Evolutionary conservation across 2,113 vertebrate genomes (phyloP), one percentile per base, ranked within the genome.

Genomic region (pig (Sus scrofa)): DNA sequence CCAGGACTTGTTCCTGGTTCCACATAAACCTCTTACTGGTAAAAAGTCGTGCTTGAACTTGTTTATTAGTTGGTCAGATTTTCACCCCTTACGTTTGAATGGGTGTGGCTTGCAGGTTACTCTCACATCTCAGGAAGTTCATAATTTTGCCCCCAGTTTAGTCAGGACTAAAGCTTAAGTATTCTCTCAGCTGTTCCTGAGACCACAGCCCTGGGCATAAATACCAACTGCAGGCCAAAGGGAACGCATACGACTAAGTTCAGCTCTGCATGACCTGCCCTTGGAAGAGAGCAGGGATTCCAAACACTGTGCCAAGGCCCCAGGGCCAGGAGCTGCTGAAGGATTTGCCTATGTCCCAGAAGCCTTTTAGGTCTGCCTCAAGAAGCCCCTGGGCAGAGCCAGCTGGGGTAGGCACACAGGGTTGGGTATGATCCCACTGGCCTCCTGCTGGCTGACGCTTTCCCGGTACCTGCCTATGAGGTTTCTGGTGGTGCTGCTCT

Each of bases 401-500:
- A 7, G 24, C 34, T 24, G 34, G 18, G 3, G 44, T 56, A 39
- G 3, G 16, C n/a, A 44, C 2, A 71, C 16, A 30, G 15, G 4
- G 71, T 30, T 3, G 1, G 8, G 20, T 0, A 0, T 44, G 30
- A 20, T 13, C 15, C 63, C 2, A 3, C 19, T 19, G 56, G 34
- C 18, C 68, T 5, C 52, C 44, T 34, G 26, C 1, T 3, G 77
- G 85, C 16, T 70, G 44, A 54, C 44, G 58, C 34, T 22, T 58
- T 22, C 34, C 68, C 56, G 3, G 54, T 18, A 9, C 54, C 83
- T 13, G 14, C 50, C 27, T 2, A 13, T 11, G 6, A 34, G 52
- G 19, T 50, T 60, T 79, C 73, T 34, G 12, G 30, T 15, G 12
- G 13, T 37, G 30, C 18, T 70, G n/a, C 83, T 52, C 9, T 6